A percentile compares a stretch with the other conserved stretches of the same genome.
Evolutionary conservation across 2,888 invertebrate species (phyloP).

Genomic region (Galerucella nymphaeae): DNA sequence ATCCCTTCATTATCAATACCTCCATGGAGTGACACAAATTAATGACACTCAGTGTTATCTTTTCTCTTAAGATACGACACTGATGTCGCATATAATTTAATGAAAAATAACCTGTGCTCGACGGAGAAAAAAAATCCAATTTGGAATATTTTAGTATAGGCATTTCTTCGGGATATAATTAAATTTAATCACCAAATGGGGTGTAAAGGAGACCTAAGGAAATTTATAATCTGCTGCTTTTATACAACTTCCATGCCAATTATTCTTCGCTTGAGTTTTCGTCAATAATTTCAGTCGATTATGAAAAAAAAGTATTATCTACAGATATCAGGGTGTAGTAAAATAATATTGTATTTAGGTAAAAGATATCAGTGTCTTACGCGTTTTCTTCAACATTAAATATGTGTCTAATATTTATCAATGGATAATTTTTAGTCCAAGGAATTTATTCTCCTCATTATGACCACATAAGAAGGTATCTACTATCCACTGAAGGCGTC

Average conservation of each 20-base stretch:
- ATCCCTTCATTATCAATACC: too few species aligned
- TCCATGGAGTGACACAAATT: too few species aligned
- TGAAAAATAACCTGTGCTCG: slow-evolving; percentile 20
- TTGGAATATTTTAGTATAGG: slow-evolving; percentile 47
- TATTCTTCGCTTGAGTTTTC: slow-evolving; percentile 33
- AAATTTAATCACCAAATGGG: slow-evolving; percentile 60
- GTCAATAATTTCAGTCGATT: slow-evolving; percentile 32
- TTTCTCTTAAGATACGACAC: slow-evolving; percentile 1
- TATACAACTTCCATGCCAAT: slow-evolving; percentile 35
- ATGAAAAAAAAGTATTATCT: slow-evolving; percentile 10
- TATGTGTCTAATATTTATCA: too few species aligned
- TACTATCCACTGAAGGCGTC: too few species aligned
- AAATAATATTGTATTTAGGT: not conserved
- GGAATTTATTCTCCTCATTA: too few species aligned
- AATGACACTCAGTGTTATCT: too few species aligned
- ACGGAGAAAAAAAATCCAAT: slow-evolving; percentile 44
- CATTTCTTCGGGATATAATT: slow-evolving; percentile 54
- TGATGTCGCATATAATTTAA: slow-evolving; percentile 22
- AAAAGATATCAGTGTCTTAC: not conserved
- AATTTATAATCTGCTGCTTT: slow-evolving; percentile 52
- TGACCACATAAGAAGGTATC: too few species aligned
- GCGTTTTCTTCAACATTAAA: too few species aligned
- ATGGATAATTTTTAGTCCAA: too few species aligned
- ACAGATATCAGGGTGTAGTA: not conserved
- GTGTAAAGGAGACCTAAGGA: slow-evolving; percentile 55